Evolutionary conservation across 1,140 invertebrate species (phyloP), one percentile per base, ranked within the genome.

Genomic region (Apis florea): DNA sequence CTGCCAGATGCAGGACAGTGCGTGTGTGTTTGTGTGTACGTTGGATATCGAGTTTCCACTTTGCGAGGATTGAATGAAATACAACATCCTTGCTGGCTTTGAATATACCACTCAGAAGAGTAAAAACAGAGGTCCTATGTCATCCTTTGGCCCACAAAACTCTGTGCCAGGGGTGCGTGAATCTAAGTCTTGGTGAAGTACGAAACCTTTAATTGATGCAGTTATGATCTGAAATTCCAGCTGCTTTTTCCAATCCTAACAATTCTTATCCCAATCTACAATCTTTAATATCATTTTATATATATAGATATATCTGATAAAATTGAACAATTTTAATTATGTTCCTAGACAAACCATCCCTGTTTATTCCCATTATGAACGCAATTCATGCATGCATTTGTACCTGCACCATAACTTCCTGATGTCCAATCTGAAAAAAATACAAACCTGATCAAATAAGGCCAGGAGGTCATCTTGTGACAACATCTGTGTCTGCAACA

Each of bases 181-280:
- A 87, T 79, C 83, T 75, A 66, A 84, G 82, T 86, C 64, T 87
- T 73, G 85, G 86, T 87, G 85, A 87, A 84, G 85, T 87, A 87
- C 85, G 73, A 80, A 87, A 87, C 64, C 74, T 84, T 84, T 87
- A 83, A 83, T 83, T 83, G 82, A 83, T 86, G 81, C 71, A 83
- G 85, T 87, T 84, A 87, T 70, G 67, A 87, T 84, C 74, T 87
- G 85, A 83, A 87, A 86, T 67, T 79, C 82, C 77, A 79, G 56
- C 56, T 76, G 79, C 80, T 86, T 84, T 82, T 15, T 69, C 56
- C 74, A 53, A 75, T 84, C 73, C 85, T 63, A 47, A 61, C 61
- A 53, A 66, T 79, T 66, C 64, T 68, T 83, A 59, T 79, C 56
- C 76, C 31, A 21, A n/a, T 86, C 54, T 86, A 86, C 26, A 64